Conservation (phyloP, 2,888 invertebrate genomes). For the Amiota mariae region DNA sequence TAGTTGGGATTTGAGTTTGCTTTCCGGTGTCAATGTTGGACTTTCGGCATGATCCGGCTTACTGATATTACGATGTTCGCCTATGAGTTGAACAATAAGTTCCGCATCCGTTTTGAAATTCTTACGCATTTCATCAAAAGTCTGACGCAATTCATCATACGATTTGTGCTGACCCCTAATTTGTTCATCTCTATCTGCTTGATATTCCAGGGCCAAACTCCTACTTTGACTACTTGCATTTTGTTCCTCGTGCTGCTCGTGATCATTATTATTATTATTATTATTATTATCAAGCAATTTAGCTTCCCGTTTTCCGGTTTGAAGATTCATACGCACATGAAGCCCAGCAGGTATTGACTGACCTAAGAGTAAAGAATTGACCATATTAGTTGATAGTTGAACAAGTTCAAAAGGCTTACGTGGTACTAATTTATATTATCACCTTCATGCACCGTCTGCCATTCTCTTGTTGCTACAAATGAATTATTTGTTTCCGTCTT, state of each 20-base stretch:
- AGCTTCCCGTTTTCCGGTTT: constrained; percentile 83
- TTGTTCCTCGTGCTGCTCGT: constrained; percentile 41
- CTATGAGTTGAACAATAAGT: constrained; percentile 76
- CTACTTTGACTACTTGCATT: constrained; percentile 35
- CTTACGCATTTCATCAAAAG: constrained; percentile 78
- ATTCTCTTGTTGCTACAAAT: constrained; percentile 78
- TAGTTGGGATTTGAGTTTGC: constrained; percentile 50
- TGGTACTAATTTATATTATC: constrained; percentile 44
- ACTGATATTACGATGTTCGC: constrained; percentile 71
- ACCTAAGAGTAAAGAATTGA: constrained; percentile 73
- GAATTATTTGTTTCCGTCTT: constrained; percentile 70
- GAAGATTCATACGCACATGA: constrained; percentile 83
- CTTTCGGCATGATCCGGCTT: constrained; percentile 54
- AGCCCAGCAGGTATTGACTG: constrained; percentile 83
- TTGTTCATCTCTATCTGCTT: constrained; percentile 61
- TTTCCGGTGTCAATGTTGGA: constrained; percentile 20
- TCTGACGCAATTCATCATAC: constrained; percentile 80
- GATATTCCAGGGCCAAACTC: constrained; percentile 64
- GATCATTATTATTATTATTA: constrained; percentile 65
- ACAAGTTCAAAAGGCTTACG: constrained; percentile 11
- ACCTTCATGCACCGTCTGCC: constrained; percentile 80
- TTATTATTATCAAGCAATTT: constrained; percentile 82
- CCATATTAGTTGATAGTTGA: constrained; percentile 21
- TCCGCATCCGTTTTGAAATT: constrained; percentile 81
- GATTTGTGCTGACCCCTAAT: constrained; percentile 75